Evolutionary conservation across 2,113 vertebrate genomes (phyloP).

Genomic region (Galemys pyrenaicus): DNA sequence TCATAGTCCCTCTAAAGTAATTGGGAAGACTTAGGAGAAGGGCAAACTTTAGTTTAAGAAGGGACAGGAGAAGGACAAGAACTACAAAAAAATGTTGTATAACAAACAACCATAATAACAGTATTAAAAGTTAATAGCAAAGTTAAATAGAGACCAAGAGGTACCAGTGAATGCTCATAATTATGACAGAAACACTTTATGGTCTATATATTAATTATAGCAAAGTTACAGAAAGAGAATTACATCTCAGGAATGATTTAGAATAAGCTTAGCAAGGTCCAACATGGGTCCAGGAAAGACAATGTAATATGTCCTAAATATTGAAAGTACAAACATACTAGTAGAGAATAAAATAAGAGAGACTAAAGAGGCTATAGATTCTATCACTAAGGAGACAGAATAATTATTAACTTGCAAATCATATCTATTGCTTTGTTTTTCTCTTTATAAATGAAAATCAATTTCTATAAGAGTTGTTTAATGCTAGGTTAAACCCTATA

Average conservation of each 20-base stretch:
- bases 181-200: not conserved
- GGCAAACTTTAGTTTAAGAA: not conserved
- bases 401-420: not conserved
- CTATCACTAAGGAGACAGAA: not conserved
- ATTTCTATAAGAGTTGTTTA: not conserved
- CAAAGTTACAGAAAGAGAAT: not conserved
- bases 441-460: conserved; percentile 1
- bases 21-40: not conserved
- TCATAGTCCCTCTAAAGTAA: not conserved
- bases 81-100: not conserved
- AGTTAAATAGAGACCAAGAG: not conserved
- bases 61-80: not conserved
- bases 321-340: not conserved
- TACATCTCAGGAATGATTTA: not conserved
- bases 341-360: not conserved
- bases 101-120: not conserved
- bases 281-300: not conserved
- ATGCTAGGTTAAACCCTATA: not conserved
- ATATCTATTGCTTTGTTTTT: not conserved
- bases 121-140: not conserved
- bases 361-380: not conserved
- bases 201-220: not conserved
- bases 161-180: not conserved
- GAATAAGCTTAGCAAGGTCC: not conserved
- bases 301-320: not conserved